Percentiles rank a stretch among this genome's conserved stretches.
Evolutionary conservation across 2,888 invertebrate genomes (phyloP).

Genomic region (Gari tellinella): DNA sequence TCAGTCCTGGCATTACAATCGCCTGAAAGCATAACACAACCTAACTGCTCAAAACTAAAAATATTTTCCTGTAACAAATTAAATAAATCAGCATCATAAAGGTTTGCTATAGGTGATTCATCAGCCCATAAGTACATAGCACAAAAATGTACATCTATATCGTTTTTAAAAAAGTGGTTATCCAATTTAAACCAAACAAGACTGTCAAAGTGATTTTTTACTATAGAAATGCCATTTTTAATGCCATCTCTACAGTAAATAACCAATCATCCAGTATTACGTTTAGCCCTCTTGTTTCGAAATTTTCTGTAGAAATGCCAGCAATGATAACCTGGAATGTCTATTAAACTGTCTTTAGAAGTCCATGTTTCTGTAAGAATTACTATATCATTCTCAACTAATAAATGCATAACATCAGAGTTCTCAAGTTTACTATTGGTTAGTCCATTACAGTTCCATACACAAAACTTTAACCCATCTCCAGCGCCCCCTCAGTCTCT

Average conservation of each 20-base stretch:
- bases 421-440: neutral
- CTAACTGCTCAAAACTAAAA: neutral
- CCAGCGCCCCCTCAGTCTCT: neutral
- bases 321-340: too few species aligned
- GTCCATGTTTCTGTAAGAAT: conserved; percentile 1
- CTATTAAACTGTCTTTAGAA: too few species aligned
- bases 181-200: too few species aligned
- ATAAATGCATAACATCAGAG: neutral
- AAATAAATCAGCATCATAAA: conserved; percentile 3
- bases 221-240: too few species aligned
- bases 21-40: neutral
- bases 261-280: too few species aligned
- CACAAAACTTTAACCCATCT: neutral
- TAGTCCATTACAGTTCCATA: conserved; percentile 10
- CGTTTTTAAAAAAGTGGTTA: too few species aligned
- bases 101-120: neutral
- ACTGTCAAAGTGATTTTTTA: too few species aligned
- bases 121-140: conserved; percentile 6
- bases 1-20: neutral
- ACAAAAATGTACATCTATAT: too few species aligned
- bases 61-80: neutral
- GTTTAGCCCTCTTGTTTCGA: too few species aligned
- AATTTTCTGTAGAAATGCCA: too few species aligned
- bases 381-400: neutral
- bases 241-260: too few species aligned